These are phyloP conservation scores for Caenorhabditis uteleia DNA, from an alignment of 2,888 invertebrate genomes.

Conservation along the genomic window DNA sequence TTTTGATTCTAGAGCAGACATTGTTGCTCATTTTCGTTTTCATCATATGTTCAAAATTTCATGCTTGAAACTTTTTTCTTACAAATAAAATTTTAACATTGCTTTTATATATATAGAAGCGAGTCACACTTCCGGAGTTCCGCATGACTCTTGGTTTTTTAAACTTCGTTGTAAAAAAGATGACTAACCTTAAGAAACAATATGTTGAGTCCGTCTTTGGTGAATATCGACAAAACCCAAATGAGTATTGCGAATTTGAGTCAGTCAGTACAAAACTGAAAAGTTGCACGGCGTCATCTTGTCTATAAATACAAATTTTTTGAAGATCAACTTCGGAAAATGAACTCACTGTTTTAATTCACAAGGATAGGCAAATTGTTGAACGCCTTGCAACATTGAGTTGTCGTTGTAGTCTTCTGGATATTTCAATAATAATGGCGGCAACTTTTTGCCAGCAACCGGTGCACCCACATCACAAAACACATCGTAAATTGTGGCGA, in stretches of 20 bases:
- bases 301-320: slow-evolving; percentile 27
- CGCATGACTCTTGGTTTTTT: too few relatives aligned
- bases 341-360: slow-evolving; percentile 39
- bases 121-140: too few relatives aligned
- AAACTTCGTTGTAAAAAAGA: neutral
- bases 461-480: slow-evolving; percentile 57
- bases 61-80: too few relatives aligned
- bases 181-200: slow-evolving; percentile 72
- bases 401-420: slow-evolving; percentile 67
- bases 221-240: slow-evolving; percentile 94
- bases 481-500: slow-evolving; percentile 64
- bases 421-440: slow-evolving; percentile 58
- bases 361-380: slow-evolving; percentile 68
- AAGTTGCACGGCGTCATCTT: slow-evolving; percentile 80
- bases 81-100: too few relatives aligned
- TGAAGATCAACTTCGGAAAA: neutral
- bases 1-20: too few relatives aligned
- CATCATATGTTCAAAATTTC: neutral
- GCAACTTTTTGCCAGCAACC: slow-evolving; percentile 17
- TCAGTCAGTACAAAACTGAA: slow-evolving; percentile 96
- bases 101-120: too few relatives aligned
- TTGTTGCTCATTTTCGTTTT: too few relatives aligned
- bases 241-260: slow-evolving; percentile 92
- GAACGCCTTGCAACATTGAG: slow-evolving; percentile 63
- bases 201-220: slow-evolving; percentile 84